These are phyloP conservation scores for Cebus imitator DNA, from an alignment of 2,113 vertebrate genomes.

Conservation along the genomic window DNA sequence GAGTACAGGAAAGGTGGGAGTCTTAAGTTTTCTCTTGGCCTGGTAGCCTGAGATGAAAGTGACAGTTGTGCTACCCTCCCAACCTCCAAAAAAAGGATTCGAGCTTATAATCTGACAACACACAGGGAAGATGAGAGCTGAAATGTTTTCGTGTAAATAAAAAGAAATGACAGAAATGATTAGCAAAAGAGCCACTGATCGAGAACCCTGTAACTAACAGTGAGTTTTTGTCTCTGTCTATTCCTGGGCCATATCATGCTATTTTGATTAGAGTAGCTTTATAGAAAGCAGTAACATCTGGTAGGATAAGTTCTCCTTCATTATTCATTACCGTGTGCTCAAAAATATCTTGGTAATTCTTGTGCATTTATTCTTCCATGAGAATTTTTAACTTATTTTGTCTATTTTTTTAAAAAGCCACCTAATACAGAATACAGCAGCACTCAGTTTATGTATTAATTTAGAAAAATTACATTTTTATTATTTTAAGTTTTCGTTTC, in stretches of 20 bases:
- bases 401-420: constrained; percentile 53
- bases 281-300: not conserved
- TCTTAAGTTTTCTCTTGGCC: not conserved
- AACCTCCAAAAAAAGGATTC: not conserved
- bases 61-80: too few species aligned
- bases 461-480: constrained; percentile 67
- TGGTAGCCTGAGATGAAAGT: not conserved
- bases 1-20: not conserved
- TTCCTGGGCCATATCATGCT: not conserved
- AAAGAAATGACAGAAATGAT: not conserved
- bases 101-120: not conserved
- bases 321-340: constrained; percentile 30
- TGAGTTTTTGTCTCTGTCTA: not conserved
- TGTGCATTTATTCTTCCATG: constrained; percentile 4
- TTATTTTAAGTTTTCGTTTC: constrained; percentile 67
- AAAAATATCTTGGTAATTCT: constrained; percentile 38
- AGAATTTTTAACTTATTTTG: constrained; percentile 53
- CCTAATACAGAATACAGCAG: constrained; percentile 13
- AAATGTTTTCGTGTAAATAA: not conserved
- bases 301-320: not conserved
- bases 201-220: not conserved
- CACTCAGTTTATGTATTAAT: constrained; percentile 59
- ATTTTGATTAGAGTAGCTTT: not conserved
- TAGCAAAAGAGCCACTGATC: not conserved
- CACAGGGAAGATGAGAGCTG: not conserved